Conservation (phyloP, 1,140 invertebrate genomes). For the Rhyzopertha dominica region DNA sequence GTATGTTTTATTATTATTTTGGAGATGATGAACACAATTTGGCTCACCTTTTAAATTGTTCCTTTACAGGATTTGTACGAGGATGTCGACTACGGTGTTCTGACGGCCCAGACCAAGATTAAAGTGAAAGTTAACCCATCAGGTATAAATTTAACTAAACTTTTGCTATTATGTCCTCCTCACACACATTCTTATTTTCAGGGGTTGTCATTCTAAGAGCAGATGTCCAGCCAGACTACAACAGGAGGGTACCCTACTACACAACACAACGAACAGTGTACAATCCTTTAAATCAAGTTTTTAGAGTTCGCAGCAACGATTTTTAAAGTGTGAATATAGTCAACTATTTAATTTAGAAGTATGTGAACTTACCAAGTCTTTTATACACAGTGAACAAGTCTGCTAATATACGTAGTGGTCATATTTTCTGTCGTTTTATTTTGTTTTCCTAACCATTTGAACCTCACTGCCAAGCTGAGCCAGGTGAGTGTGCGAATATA, state of each 20-base stretch:
- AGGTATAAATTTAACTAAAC: slow-evolving; percentile 52
- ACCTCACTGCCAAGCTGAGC: too few relatives aligned
- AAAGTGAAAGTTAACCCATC: slow-evolving; percentile 93
- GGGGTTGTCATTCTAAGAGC: slow-evolving; percentile 79
- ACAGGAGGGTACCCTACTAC: slow-evolving; percentile 48
- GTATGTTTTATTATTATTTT: slow-evolving; percentile 49
- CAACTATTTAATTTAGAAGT: too few relatives aligned
- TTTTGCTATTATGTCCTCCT: slow-evolving; percentile 11
- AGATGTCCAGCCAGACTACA: slow-evolving; percentile 62
- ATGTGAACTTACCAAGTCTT: too few relatives aligned
- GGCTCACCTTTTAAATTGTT: too few relatives aligned
- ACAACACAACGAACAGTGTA: slow-evolving; percentile 54
- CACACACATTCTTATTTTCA: slow-evolving; percentile 36
- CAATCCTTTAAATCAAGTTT: slow-evolving; percentile 56
- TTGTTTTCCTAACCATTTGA: too few relatives aligned
- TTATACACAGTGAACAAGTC: too few relatives aligned
- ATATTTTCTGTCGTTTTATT: too few relatives aligned
- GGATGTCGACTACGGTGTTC: slow-evolving; percentile 76
- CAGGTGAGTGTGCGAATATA: too few relatives aligned
- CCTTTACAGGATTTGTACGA: slow-evolving; percentile 74
- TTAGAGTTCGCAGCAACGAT: slow-evolving; percentile 46
- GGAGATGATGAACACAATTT: too few relatives aligned
- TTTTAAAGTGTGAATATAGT: too few relatives aligned
- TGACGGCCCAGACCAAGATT: slow-evolving; percentile 80
- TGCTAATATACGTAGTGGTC: too few relatives aligned